Evolutionary conservation across 1,140 invertebrate genomes (phyloP), one percentile per base, ranked within the genome.

Genomic region (Mactra quadrangularis): DNA sequence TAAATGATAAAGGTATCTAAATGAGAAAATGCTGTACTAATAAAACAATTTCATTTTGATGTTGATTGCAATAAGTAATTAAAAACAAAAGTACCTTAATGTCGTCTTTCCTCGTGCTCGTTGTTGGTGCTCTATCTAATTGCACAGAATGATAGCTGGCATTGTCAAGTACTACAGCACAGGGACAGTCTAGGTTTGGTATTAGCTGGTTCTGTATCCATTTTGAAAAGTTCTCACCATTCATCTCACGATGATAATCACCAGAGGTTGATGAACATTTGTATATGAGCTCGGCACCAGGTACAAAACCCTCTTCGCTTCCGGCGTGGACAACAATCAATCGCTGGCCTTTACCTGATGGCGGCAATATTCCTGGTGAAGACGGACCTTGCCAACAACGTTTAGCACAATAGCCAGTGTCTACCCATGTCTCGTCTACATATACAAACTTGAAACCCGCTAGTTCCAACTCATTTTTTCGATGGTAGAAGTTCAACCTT

Each of bases 71-170:
- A 29, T 25, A 19, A 64, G 60, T 9, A 53, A 9, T n/a, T n/a
- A n/a, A n/a, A n/a, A n/a, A n/a, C n/a, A n/a, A 11, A 53, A n/a
- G 17, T 64, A 64, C 60, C 29, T 64, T 35, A 38, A 64, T 64
- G 22, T 64, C 60, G 6, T 15, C 60, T 19, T 64, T 64, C 22
- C 60, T 7, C 27, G 25, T 57, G 22, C 4, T 57, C 22, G 55
- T 29, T 29, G 55, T 29, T 25, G 55, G 55, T 22, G 25, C 27
- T 29, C 25, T 57, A 1, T 57, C n/a, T 11, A 29, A 17, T n/a
- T 29, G n/a, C 3, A 57, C 25, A 1, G 60, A 38, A 64, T 64
- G 60, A n/a, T 64, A 64, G 25, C 31, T 38, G 4, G 60, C 60
- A n/a, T 38, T 64, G 13, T 64, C 29, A 13, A 64, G 33, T 3